These are phyloP conservation scores for Hypocryptadius cinnamomeus DNA, from an alignment of 2,113 vertebrate species.

Conservation along the genomic window DNA sequence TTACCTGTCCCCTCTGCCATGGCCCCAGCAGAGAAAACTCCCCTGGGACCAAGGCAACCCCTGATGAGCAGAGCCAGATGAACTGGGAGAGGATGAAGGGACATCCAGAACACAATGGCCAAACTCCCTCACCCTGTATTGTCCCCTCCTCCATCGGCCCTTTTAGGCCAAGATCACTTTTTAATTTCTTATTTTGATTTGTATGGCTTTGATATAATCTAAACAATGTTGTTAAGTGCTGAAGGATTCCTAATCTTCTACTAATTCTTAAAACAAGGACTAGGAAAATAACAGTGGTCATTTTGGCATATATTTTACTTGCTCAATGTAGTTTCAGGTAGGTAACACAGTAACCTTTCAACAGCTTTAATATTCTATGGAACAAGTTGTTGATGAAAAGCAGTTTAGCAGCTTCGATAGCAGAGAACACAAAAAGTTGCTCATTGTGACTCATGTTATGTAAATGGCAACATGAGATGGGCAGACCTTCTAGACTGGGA, in stretches of 20 bases:
- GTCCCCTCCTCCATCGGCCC: neutral
- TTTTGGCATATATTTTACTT: neutral
- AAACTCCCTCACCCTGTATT: neutral
- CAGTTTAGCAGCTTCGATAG: neutral
- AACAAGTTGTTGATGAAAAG: neutral
- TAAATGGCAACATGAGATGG: neutral
- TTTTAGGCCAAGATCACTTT: neutral
- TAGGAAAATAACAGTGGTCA: neutral
- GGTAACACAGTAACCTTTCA: neutral
- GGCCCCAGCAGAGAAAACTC: neutral
- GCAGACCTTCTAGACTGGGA: neutral
- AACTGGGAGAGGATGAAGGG: neutral
- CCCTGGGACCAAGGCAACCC: too few species aligned
- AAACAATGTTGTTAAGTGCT: neutral
- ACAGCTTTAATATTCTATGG: neutral
- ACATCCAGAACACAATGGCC: neutral
- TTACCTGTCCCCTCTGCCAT: neutral
- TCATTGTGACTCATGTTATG: neutral
- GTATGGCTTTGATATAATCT: neutral
- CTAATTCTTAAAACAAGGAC: neutral
- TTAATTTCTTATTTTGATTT: neutral
- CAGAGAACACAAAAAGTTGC: neutral
- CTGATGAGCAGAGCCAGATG: neutral
- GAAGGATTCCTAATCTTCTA: neutral
- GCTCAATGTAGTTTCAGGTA: neutral